A percentile compares a stretch with the other conserved stretches of the same genome.
Evolutionary conservation across 2,888 invertebrate genomes (phyloP).

Genomic region (Brenthis ino): DNA sequence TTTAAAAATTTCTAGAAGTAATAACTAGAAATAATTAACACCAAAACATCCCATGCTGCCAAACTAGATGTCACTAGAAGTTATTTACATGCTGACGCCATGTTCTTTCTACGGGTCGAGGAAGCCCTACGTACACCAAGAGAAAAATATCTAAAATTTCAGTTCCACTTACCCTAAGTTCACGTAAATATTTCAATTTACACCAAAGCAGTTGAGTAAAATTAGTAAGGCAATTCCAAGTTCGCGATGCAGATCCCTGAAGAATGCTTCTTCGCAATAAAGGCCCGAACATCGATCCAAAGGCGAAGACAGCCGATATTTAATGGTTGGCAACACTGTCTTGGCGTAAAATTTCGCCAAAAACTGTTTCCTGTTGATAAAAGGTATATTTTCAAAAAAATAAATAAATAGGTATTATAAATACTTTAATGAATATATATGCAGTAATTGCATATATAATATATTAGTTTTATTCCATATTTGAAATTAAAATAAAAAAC

Average conservation of each 20-base stretch:
- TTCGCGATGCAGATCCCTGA: conserved; percentile 86
- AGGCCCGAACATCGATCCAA: conserved; percentile 87
- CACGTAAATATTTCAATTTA: conserved; percentile 81
- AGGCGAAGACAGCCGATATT: conserved; percentile 67
- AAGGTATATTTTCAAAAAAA: conserved; percentile 10
- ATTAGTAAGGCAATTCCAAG: conserved; percentile 86
- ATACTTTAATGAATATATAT: not conserved
- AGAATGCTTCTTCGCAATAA: conserved; percentile 84
- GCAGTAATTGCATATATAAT: not conserved
- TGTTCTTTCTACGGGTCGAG: conserved; percentile 70
- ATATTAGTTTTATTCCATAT: not conserved
- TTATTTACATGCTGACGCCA: conserved; percentile 81
- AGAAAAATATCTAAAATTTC: conserved; percentile 48
- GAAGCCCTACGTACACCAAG: conserved; percentile 66
- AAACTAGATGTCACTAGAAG: conserved; percentile 61
- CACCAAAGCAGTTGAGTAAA: conserved; percentile 84
- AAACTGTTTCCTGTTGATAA: conserved; percentile 41
- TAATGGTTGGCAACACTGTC: conserved; percentile 60
- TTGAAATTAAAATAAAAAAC: conserved; percentile 3
- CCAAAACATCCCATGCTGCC: conserved; percentile 43
- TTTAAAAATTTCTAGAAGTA: conserved; percentile 32
- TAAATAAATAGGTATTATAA: conserved; percentile 8
- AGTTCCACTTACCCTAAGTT: conserved; percentile 74
- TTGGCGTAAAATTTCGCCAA: conserved; percentile 47
- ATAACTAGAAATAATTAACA: conserved; percentile 32